Conservation (phyloP, 2,888 invertebrate species). For the Caenorhabditis doughertyi region DNA sequence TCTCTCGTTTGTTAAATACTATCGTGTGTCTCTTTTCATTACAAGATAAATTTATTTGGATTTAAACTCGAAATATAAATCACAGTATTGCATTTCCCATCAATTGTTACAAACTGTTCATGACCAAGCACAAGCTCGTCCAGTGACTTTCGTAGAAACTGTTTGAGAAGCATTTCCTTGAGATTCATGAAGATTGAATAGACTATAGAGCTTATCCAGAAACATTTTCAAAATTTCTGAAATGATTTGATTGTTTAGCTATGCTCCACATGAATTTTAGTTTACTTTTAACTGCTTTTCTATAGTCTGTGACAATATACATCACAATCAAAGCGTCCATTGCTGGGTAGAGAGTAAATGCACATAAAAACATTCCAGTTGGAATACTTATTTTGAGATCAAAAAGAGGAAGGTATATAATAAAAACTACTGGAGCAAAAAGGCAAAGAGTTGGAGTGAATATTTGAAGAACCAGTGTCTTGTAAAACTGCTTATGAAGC, state of each 20-base stretch:
- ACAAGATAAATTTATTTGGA: too few relatives aligned
- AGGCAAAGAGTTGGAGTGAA: conserved; percentile 14
- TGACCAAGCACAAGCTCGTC: neutral
- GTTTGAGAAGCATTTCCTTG: neutral
- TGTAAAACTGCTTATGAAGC: conserved; percentile 23
- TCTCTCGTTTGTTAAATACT: too few relatives aligned
- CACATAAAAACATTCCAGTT: conserved; percentile 20
- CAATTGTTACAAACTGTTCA: too few relatives aligned
- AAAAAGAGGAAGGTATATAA: conserved; percentile 24
- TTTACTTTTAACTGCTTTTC: conserved; percentile 1
- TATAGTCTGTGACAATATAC: conserved; percentile 24
- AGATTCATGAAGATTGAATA: neutral
- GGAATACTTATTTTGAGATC: conserved; percentile 15
- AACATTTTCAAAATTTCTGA: too few relatives aligned
- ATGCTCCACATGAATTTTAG: too few relatives aligned
- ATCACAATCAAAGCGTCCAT: conserved; percentile 23
- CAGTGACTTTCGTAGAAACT: neutral
- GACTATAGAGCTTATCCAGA: neutral
- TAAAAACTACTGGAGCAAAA: conserved; percentile 24
- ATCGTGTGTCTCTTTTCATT: too few relatives aligned
- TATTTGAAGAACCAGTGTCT: conserved; percentile 16
- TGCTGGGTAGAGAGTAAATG: conserved; percentile 24
- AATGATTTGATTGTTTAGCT: too few relatives aligned
- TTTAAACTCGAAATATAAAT: too few relatives aligned
- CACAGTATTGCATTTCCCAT: too few relatives aligned